A percentile compares a stretch with the other conserved stretches of the same genome.
phyloP scores from a whole-genome alignment of 2,797 vertebrate genomes.

The Pseudochirops cupreus region DNA sequence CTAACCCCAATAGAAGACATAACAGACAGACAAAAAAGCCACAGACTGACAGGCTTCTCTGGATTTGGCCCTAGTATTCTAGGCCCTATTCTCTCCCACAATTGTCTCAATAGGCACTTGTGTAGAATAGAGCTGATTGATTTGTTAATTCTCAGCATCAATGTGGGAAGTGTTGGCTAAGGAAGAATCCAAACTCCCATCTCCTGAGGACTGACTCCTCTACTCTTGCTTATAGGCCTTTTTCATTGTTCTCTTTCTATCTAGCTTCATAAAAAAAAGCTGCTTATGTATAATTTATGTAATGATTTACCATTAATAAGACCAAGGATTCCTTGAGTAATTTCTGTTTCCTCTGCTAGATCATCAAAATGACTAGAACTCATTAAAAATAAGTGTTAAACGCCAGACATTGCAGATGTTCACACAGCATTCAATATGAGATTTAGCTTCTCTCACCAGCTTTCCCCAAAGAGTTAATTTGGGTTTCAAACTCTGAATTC shows the following conservation, averaged over 20 bases:
- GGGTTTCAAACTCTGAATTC: neutral
- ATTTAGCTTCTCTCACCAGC: neutral
- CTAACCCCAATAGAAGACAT: neutral
- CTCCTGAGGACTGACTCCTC: neutral
- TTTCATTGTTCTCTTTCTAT: neutral
- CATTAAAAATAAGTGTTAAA: conserved; percentile 9
- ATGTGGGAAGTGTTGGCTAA: neutral
- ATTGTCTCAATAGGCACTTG: neutral
- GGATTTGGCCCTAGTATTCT: neutral
- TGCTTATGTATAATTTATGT: neutral
- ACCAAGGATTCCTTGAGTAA: neutral
- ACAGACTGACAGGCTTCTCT: neutral
- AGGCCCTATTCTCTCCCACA: neutral
- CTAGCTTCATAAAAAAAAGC: neutral
- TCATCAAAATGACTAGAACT: conserved; percentile 13
- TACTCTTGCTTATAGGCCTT: neutral
- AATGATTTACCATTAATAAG: conserved; percentile 12
- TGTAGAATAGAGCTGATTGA: neutral
- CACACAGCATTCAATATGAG: neutral
- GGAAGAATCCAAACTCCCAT: neutral
- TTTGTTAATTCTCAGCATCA: conserved; percentile 7
- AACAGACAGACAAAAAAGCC: neutral
- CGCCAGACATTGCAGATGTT: neutral
- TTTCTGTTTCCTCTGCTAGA: neutral
- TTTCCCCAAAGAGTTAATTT: neutral